These are phyloP conservation scores for Naja naja DNA, from an alignment of 2,113 vertebrate genomes.

Conservation along the genomic window DNA sequence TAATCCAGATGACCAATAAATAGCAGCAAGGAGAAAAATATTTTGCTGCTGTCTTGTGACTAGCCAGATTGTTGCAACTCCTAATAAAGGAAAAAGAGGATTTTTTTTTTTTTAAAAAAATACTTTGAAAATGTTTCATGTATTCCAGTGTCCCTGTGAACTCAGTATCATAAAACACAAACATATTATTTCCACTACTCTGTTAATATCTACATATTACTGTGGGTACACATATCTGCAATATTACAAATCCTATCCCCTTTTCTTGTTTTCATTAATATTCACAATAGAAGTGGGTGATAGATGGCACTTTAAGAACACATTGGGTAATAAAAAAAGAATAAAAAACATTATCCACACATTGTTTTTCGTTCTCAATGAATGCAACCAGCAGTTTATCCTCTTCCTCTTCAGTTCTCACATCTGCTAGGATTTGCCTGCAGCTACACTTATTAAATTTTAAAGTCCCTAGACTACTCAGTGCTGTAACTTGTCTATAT, in stretches of 20 bases:
- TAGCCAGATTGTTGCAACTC: not conserved
- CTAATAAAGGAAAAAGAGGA: not conserved
- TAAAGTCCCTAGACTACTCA: conserved; percentile 42
- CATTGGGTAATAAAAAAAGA: conserved; percentile 27
- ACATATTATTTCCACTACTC: not conserved
- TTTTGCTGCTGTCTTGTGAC: not conserved
- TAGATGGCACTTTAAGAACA: conserved; percentile 18
- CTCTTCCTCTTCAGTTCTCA: conserved; percentile 13
- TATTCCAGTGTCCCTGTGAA: not conserved
- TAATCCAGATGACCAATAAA: not conserved
- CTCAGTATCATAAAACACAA: not conserved
- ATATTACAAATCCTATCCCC: not conserved
- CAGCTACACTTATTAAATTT: conserved; percentile 58
- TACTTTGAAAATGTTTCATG: not conserved
- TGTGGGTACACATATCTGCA: not conserved
- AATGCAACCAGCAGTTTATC: not conserved
- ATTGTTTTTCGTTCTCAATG: conserved; percentile 36
- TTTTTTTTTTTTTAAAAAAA: not conserved
- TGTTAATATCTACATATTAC: not conserved
- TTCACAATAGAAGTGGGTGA: not conserved
- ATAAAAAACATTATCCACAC: not conserved
- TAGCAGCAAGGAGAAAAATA: not conserved
- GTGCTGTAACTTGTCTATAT: conserved; percentile 59
- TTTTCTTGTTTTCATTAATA: not conserved
- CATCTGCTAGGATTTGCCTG: not conserved